Evolutionary conservation across 1,140 invertebrate genomes (phyloP), one percentile per base, ranked within the genome.

Genomic region (Telenomus remus): DNA sequence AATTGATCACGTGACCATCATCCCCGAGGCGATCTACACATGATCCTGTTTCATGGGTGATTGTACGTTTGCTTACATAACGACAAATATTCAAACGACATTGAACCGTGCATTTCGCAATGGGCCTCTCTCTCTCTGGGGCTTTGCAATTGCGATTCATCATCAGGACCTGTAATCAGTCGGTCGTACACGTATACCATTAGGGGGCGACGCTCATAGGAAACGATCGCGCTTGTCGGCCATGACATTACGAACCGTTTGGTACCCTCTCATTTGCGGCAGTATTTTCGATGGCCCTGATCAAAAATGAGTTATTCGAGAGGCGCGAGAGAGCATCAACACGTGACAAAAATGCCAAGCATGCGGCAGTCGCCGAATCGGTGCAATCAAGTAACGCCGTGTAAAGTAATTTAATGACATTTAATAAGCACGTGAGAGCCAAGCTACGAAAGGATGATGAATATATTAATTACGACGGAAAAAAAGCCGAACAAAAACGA

Each of bases 301-400:
- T 76, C 63, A 65, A 70, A 76, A 64, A 65, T 59, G 65, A 76
- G 46, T 65, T 76, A 76, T 76, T 59, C 14, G 35, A 46, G n/a
- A 50, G 59, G 59, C 19, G 53, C 59, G 57, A 59, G 19, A 27
- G 19, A 27, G 48, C 57, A 54, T 54, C 47, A 64, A 59, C 65
- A 47, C 72, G 64, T 59, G 65, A 75, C 72, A 60, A 64, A 69
- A 64, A 54, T 69, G 11, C 44, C n/a, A 70, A 55, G 53, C 19
- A 59, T 15, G 56, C 54, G 56, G 48, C 64, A 65, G 59, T 63
- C 44, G 19, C 27, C 16, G 59, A 59, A 59, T 64, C 65, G 39
- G 19, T 34, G 47, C 43, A 76, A 76, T 76, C 65, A 61, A 55
- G 15, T 60, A 59, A 70, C 19, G 19, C 60, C 42, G 59, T 46